Evolutionary conservation across 2,888 invertebrate species (phyloP).

Genomic region (Ichneumoninae sp.): DNA sequence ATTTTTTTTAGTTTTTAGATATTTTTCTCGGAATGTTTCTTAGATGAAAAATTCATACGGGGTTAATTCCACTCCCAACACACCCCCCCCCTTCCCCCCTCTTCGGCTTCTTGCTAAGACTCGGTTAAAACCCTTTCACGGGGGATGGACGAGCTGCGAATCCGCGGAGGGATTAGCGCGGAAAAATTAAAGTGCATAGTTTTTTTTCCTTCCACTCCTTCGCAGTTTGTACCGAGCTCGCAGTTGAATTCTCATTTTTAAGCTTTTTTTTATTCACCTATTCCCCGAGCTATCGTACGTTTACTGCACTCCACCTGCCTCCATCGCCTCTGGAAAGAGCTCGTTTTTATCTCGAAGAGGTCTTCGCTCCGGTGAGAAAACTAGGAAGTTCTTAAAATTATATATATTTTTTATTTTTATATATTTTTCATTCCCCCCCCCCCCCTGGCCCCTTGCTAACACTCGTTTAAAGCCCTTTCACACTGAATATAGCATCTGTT

Average conservation of each 20-base stretch:
- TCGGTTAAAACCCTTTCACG: slow-evolving; percentile 27
- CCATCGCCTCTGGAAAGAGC: background rate
- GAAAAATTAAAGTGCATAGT: slow-evolving; percentile 33
- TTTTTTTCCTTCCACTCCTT: background rate
- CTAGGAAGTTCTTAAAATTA: background rate
- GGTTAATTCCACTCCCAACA: background rate
- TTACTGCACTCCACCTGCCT: background rate
- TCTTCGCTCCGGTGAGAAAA: slow-evolving; percentile 17
- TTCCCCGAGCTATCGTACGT: background rate
- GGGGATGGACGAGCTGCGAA: slow-evolving; percentile 22
- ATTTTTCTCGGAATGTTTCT: background rate
- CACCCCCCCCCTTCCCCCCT: background rate
- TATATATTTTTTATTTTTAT: no score
- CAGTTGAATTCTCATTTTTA: background rate
- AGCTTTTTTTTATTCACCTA: background rate
- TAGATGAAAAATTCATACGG: background rate
- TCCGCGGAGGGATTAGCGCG: slow-evolving; percentile 45
- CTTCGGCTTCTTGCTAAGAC: slow-evolving; percentile 9
- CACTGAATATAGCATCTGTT: slow-evolving; percentile 9
- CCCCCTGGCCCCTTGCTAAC: background rate
- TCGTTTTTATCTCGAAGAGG: background rate
- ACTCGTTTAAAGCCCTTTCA: slow-evolving; percentile 28
- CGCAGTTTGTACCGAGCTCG: background rate
- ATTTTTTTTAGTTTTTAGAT: no score
- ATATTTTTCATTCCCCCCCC: background rate